Evolutionary conservation across 2,888 invertebrate species (phyloP).

Genomic region (Cyaniris semiargus): DNA sequence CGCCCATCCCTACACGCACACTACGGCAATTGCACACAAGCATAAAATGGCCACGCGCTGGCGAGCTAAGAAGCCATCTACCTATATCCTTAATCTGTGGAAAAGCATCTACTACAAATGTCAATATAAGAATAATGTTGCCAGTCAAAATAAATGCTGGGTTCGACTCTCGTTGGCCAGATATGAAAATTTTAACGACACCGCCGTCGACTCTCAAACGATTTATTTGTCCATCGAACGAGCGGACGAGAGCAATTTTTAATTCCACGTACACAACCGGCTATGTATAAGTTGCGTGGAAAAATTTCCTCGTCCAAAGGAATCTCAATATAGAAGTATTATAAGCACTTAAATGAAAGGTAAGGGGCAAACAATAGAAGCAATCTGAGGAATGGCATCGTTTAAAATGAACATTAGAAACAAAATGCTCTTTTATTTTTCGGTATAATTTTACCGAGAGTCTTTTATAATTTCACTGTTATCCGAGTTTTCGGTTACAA

Average conservation of each 20-base stretch:
- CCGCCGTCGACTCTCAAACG: background rate
- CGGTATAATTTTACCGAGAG: constrained; percentile 6
- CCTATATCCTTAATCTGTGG: no score
- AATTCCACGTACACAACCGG: background rate
- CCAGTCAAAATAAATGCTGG: no score
- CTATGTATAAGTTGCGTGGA: background rate
- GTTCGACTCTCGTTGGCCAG: no score
- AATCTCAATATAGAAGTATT: constrained; percentile 24
- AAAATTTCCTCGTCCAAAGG: background rate
- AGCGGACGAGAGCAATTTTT: background rate
- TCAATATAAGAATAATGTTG: no score
- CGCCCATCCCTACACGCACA: no score
- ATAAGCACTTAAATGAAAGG: constrained; percentile 30
- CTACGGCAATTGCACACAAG: no score
- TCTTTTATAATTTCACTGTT: constrained; percentile 10
- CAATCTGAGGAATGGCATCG: constrained; percentile 32
- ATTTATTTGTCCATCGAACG: background rate
- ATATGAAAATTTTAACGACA: background rate
- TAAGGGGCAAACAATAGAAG: constrained; percentile 31
- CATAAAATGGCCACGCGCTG: no score
- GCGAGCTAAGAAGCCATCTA: no score
- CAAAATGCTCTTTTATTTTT: constrained; percentile 16
- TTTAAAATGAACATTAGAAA: constrained; percentile 32
- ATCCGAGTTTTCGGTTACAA: constrained; percentile 24
- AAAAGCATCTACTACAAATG: no score